These are phyloP conservation scores for Cyclophora albipunctata DNA, from an alignment of 2,888 invertebrate species.

Conservation along the genomic window DNA sequence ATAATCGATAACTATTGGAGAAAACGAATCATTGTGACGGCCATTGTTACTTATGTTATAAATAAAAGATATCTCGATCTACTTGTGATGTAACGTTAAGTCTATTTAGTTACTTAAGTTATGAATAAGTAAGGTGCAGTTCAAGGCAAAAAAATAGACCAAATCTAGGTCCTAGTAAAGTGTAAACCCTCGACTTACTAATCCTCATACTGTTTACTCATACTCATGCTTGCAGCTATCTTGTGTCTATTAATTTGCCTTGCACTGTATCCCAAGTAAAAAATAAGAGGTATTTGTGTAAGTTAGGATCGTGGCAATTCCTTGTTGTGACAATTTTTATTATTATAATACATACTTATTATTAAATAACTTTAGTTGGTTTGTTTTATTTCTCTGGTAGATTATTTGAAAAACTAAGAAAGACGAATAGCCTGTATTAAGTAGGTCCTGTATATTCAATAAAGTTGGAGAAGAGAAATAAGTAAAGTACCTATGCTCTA, in stretches of 20 bases:
- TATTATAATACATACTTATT: conserved; percentile 41
- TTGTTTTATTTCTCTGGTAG: not conserved
- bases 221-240: too few species aligned
- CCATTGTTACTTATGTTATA: conserved; percentile 56
- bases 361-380: conserved; percentile 60
- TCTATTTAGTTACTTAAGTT: conserved; percentile 45
- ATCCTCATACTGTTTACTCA: too few species aligned
- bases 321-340: conserved; percentile 69
- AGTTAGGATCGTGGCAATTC: conserved; percentile 59
- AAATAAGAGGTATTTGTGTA: conserved; percentile 46
- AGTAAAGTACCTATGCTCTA: too few species aligned
- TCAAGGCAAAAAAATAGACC: too few species aligned
- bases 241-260: too few species aligned
- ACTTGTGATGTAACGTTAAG: conserved; percentile 73
- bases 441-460: too few species aligned
- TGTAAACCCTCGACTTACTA: too few species aligned
- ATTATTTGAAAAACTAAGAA: too few species aligned
- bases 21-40: conserved; percentile 48
- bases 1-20: conserved; percentile 18
- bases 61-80: conserved; percentile 64
- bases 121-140: conserved; percentile 23
- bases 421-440: too few species aligned
- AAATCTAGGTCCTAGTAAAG: too few species aligned
- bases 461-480: too few species aligned
- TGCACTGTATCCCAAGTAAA: too few species aligned